These are phyloP conservation scores for Cotesia congregata DNA, from an alignment of 2,888 invertebrate genomes.

Conservation along the genomic window DNA sequence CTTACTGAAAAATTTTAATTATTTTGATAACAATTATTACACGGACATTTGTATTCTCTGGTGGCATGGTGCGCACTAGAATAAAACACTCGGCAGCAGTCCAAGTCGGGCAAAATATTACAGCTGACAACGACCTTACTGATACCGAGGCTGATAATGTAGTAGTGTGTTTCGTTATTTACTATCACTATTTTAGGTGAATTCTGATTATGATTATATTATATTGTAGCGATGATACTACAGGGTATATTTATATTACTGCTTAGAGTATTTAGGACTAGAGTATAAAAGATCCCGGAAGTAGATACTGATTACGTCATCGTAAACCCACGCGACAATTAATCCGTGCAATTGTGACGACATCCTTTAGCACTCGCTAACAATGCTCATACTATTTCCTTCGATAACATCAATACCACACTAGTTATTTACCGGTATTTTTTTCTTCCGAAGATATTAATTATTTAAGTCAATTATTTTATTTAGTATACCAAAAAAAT, in stretches of 20 bases:
- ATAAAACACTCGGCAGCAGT: not conserved
- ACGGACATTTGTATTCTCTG: not conserved
- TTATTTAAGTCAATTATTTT: too few relatives aligned
- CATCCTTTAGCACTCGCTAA: slow-evolving; percentile 20
- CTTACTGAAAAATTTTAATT: not conserved
- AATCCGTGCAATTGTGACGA: slow-evolving; percentile 51
- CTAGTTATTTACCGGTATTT: too few relatives aligned
- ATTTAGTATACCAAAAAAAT: too few relatives aligned
- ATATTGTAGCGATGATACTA: not conserved
- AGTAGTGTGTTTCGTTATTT: not conserved
- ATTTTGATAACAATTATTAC: not conserved
- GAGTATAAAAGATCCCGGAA: slow-evolving; percentile 29
- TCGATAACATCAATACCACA: not conserved
- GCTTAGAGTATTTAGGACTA: not conserved
- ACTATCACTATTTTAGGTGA: not conserved
- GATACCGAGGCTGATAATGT: not conserved
- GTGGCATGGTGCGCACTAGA: not conserved
- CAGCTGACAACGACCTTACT: not conserved
- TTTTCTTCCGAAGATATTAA: too few relatives aligned
- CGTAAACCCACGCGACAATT: slow-evolving; percentile 50
- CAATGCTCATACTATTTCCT: not conserved
- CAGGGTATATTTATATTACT: not conserved
- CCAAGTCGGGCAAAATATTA: slow-evolving; percentile 4
- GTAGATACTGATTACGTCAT: slow-evolving; percentile 38
- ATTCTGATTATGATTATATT: not conserved